These are phyloP conservation scores for Hafferia zeledoni DNA, from an alignment of 2,797 vertebrate species.

Conservation along the genomic window DNA sequence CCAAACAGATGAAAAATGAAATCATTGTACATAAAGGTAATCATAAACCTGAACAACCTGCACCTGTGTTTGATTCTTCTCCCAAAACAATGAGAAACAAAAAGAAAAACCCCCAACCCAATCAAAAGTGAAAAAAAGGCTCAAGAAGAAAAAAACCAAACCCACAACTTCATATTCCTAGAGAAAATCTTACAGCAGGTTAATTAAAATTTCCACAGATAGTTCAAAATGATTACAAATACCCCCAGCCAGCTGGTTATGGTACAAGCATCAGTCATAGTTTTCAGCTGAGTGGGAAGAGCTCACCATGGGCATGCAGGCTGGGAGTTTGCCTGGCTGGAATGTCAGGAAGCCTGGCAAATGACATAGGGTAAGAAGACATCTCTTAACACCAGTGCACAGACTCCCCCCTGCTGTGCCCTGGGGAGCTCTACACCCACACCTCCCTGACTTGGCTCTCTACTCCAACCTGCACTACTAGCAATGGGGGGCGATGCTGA, in stretches of 20 bases:
- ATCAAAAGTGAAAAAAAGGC: slow-evolving; percentile 44
- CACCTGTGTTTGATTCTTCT: slow-evolving; percentile 43
- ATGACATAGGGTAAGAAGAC: not conserved
- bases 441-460: rapidly evolving
- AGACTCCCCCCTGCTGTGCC: rapidly evolving
- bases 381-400: not conserved
- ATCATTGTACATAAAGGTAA: slow-evolving; percentile 71
- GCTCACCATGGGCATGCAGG: not conserved
- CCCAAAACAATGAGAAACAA: slow-evolving; percentile 37
- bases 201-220: slow-evolving; percentile 54
- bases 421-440: not conserved
- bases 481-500: not conserved
- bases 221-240: slow-evolving; percentile 46
- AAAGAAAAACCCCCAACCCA: slow-evolving; percentile 34
- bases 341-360: not conserved
- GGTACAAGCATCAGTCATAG: not conserved
- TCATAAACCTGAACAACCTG: slow-evolving; percentile 66
- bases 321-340: not conserved
- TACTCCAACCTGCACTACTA: not conserved
- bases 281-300: not conserved
- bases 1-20: slow-evolving; percentile 76
- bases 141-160: not conserved
- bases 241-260: not conserved
- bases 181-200: slow-evolving; percentile 47
- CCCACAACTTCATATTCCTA: slow-evolving; percentile 19